These are phyloP conservation scores for Ferdinandea cuprea DNA, from an alignment of 2,888 invertebrate species.

Conservation along the genomic window DNA sequence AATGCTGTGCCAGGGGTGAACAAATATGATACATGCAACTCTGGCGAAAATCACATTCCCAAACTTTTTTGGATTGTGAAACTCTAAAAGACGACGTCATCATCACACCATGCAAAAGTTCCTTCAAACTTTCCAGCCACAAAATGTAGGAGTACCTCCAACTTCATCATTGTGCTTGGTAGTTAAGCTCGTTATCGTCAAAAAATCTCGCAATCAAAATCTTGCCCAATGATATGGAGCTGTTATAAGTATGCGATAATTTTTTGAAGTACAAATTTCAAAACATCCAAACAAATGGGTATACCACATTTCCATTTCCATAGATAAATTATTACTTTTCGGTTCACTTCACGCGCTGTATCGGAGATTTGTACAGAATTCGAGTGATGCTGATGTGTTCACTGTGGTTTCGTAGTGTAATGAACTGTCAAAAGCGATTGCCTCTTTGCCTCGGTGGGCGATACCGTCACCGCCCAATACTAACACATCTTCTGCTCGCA, in stretches of 20 bases:
- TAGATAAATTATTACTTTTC: slow-evolving; percentile 26
- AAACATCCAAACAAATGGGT: slow-evolving; percentile 22
- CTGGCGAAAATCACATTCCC: too few species aligned
- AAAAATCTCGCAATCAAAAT: too few species aligned
- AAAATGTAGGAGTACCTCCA: too few species aligned
- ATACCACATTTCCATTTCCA: slow-evolving; percentile 21
- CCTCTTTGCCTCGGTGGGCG: not conserved
- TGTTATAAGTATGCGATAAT: not conserved
- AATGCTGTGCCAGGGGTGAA: too few species aligned
- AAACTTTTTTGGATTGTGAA: too few species aligned
- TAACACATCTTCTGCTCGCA: slow-evolving; percentile 21
- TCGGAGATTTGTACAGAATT: not conserved
- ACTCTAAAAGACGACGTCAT: too few species aligned
- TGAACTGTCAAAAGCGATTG: slow-evolving; percentile 22
- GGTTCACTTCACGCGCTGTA: not conserved
- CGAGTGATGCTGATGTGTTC: not conserved
- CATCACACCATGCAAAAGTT: too few species aligned
- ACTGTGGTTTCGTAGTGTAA: slow-evolving; percentile 19
- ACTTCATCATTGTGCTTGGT: too few species aligned
- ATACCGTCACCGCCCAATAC: not conserved
- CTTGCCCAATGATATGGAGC: not conserved
- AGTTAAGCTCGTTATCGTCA: too few species aligned
- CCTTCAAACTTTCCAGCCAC: too few species aligned
- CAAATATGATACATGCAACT: too few species aligned
- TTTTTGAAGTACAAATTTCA: not conserved